A percentile compares a stretch with the other conserved stretches of the same genome.
phyloP scores from a whole-genome alignment of 2,797 vertebrate genomes.

The Oreortyx pictus region DNA sequence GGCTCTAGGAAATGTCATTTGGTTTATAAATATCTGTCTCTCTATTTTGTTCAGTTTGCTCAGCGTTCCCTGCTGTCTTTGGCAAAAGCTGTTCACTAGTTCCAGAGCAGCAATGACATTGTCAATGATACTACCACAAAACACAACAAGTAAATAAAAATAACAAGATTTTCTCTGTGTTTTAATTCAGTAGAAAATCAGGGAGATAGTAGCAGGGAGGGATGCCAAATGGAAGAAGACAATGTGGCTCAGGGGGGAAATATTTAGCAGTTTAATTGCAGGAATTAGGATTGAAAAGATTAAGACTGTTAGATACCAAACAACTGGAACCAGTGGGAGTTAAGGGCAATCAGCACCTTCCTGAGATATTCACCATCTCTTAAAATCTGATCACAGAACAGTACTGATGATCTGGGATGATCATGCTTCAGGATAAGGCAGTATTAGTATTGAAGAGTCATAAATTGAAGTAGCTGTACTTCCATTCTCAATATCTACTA shows the following conservation, averaged over 20 bases:
- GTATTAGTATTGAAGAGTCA: not conserved
- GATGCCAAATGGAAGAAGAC: conserved; percentile 16
- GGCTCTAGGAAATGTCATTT: not conserved
- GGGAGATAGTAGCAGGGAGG: not conserved
- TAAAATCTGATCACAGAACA: not conserved
- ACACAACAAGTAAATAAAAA: conserved; percentile 45
- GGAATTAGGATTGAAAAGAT: conserved; percentile 7
- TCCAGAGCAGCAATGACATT: not conserved
- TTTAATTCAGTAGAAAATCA: conserved; percentile 26
- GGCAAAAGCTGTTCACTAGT: conserved; percentile 15
- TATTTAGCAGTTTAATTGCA: conserved; percentile 41
- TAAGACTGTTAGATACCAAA: conserved; percentile 4
- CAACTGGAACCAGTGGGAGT: not conserved
- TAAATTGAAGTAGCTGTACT: not conserved
- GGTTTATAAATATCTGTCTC: not conserved
- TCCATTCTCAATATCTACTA: not conserved
- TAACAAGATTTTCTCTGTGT: not conserved
- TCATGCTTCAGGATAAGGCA: not conserved
- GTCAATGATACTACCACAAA: not conserved
- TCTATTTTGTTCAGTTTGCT: not conserved
- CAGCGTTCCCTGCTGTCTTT: not conserved
- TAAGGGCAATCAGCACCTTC: not conserved
- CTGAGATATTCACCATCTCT: not conserved
- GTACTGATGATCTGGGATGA: not conserved
- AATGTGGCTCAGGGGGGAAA: not conserved